Evolutionary conservation across 2,797 vertebrate genomes (phyloP).

Genomic region (Apogon talboti): DNA sequence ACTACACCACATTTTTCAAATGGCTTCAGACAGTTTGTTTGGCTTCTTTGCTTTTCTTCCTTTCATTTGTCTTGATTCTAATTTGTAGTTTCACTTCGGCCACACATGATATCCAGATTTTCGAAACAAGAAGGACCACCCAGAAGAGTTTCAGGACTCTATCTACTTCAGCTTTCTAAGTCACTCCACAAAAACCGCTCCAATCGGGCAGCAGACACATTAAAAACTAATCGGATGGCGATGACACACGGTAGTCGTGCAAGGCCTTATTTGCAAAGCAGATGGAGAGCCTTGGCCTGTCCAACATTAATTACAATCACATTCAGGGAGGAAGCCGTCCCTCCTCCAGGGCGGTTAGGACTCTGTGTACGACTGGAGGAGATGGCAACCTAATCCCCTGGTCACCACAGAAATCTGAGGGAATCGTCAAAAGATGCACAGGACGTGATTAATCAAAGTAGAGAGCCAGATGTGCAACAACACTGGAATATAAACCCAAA

Average conservation of each 20-base stretch:
- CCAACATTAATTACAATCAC: slow-evolving; percentile 84
- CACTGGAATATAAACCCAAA: slow-evolving; percentile 54
- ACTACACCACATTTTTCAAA: slow-evolving; percentile 46
- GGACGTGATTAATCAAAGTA: slow-evolving; percentile 78
- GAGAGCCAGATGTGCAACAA: slow-evolving; percentile 78
- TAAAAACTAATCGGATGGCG: slow-evolving; percentile 76
- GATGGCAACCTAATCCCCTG: slow-evolving; percentile 80
- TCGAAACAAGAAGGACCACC: slow-evolving; percentile 75
- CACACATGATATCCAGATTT: slow-evolving; percentile 76
- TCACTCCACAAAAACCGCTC: slow-evolving; percentile 30
- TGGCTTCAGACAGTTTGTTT: slow-evolving; percentile 60
- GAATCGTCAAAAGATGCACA: slow-evolving; percentile 81
- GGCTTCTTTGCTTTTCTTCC: slow-evolving; percentile 46
- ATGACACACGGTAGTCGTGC: slow-evolving; percentile 80
- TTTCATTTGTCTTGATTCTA: slow-evolving; percentile 71
- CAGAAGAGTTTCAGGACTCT: slow-evolving; percentile 59
- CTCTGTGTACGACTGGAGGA: slow-evolving; percentile 76
- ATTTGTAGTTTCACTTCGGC: slow-evolving; percentile 69
- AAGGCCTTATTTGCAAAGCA: slow-evolving; percentile 81
- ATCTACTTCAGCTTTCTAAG: slow-evolving; percentile 28
- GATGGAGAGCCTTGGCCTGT: slow-evolving; percentile 83
- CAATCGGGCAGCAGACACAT: slow-evolving; percentile 63
- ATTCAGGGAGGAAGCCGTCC: slow-evolving; percentile 79
- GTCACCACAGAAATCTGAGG: slow-evolving; percentile 75
- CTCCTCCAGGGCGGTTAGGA: slow-evolving; percentile 77